These are phyloP conservation scores for Chaenocephalus aceratus DNA, from an alignment of 2,113 vertebrate genomes.

Conservation along the genomic window DNA sequence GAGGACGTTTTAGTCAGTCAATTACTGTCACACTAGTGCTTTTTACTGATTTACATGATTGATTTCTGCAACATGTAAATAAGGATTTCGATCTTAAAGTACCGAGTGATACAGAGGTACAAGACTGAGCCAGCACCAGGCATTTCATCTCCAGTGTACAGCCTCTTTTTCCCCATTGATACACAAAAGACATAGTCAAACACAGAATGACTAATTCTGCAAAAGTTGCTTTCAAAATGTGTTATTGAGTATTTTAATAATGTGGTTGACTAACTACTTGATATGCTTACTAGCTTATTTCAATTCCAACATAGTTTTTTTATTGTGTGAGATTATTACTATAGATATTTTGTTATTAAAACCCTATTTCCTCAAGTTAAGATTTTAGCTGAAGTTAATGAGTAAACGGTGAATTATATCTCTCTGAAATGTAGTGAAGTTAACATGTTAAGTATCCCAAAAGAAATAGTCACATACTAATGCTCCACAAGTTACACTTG, in stretches of 20 bases:
- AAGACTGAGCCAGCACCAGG: background rate
- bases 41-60: constrained; percentile 13
- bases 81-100: background rate
- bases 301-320: background rate
- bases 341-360: no score
- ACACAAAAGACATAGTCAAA: no score
- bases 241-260: background rate
- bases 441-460: background rate
- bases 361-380: no score
- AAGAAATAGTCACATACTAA: background rate
- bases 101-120: background rate
- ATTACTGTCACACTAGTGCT: background rate
- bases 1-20: constrained; percentile 13
- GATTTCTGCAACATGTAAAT: constrained; percentile 13
- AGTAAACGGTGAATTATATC: background rate
- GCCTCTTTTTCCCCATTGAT: background rate
- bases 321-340: background rate
- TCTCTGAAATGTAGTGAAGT: background rate
- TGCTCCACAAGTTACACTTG: background rate
- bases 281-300: background rate
- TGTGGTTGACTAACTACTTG: background rate
- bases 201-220: no score
- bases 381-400: no score
- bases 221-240: background rate
- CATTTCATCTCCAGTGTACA: constrained; percentile 6